Base-by-base conservation (phyloP, 2,888 invertebrate genomes). In the Parnassius smintheus region DNA sequence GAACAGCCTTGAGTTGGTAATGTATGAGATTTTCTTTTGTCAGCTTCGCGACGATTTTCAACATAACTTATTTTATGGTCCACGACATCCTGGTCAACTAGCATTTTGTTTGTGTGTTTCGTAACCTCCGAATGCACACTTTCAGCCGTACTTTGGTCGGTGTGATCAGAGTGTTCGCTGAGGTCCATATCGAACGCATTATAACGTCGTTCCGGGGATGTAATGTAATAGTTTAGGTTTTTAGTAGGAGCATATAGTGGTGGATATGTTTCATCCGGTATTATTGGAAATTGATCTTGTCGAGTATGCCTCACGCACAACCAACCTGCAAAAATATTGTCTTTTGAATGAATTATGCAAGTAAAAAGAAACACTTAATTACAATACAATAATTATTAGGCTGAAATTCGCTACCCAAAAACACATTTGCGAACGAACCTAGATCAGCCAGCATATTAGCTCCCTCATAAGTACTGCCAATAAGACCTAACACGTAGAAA, bases 401-500 rank as follows among this genome's bases (percentile, higher is more conserved):
- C 45, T 11, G 45, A 11, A 11, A 45, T 45, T 11, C 9, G 11
- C 11, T 11, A 11, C 11, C 2, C 9, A 11, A 45, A 8, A 45
- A 45, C 45, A 45, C 45, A 45, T 11, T 45, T 45, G 10, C 45
- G 25, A 54, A 45, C 54, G n/a, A 58, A 93, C 95, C 95, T 72
- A 94, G 88, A 81, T 96, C 94, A 54, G 94, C 92, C 2, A 98
- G 91, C 59, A 94, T 85, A 78, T 97, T 96, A 1, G 97, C 97
- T 4, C 98, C 98, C 62, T 94, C 93, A 69, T 94, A 94, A 0
- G 97, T 98, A 64, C 96, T 96, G 0, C 96, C 96, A 55, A 98
- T 93, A 45, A 98, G 92, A 41, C 97, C 96, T n/a, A 98, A 91
- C 8, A 95, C 95, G 80, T 97, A 97, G 85, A 97, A 96, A 1